Base-by-base conservation (phyloP, 2,797 vertebrate species). In the Anomalospiza imberbis region DNA sequence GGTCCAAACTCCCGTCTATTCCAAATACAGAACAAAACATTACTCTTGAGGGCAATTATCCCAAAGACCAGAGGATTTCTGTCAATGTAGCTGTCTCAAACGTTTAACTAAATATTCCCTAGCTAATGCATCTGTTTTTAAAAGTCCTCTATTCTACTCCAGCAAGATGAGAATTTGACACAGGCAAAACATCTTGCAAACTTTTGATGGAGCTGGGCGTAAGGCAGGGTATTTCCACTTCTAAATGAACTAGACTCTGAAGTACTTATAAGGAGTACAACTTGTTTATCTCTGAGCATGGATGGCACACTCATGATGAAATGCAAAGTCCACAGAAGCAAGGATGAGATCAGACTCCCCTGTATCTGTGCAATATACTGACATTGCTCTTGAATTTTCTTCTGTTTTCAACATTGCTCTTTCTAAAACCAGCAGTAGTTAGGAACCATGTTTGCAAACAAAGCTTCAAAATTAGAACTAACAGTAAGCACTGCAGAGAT, bases 391-490 rank as follows among this genome's bases (percentile, higher is more conserved):
- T 36, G 24, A 81, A 7, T 75, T 50, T 70, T 32, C 51, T 65
- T 44, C 48, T 60, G 9, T 88, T 89, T 83, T 84, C 70, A 76
- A 45, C 36, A 60, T 70, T 77, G 34, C 10, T 58, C 44, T 84
- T 86, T 76, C 63, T 91, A 93, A 92, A 81, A 34, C 12, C 34
- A 94, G 80, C 40, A 74, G 47, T 14, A 85, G 53, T 74, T 74
- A 85, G 58, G 50, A 85, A 86, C 57, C 62, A 32, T 24, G 73
- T 76, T 86, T 92, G 85, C 86, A 92, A 95, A 95, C 57, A 87
- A 91, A 92, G 42, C 67, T 83, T 80, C 68, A 83, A 76, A 94
- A 86, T 61, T 70, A 95, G 91, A 85, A 65, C 40, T 54, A 85
- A 57, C 61, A 38, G 45, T 74, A 90, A 93, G 67, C 63, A 60